Conservation (phyloP, 1,140 invertebrate genomes). For the Popillia japonica region DNA sequence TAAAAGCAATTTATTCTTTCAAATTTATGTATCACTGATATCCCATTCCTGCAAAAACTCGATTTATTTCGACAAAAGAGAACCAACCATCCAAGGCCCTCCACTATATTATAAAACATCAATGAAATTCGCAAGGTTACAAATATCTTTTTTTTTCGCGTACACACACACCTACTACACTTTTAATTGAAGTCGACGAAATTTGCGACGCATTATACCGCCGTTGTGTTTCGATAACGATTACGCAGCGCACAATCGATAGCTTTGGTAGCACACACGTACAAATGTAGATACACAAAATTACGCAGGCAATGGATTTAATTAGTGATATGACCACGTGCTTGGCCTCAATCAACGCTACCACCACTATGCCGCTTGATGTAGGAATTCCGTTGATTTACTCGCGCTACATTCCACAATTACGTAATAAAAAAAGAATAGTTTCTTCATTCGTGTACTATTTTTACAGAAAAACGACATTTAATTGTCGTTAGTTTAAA, state of each 20-base stretch:
- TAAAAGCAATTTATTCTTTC: no score
- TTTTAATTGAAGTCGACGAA: background rate
- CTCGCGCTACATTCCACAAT: background rate
- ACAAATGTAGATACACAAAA: constrained; percentile 5
- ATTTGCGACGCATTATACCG: background rate
- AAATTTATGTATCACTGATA: no score
- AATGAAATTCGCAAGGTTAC: background rate
- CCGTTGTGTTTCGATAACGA: background rate
- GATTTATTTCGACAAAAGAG: constrained; percentile 2
- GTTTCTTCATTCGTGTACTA: background rate
- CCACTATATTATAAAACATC: background rate
- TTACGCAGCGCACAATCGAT: no score
- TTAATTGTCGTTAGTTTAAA: background rate
- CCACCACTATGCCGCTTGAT: background rate
- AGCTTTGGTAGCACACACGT: background rate
- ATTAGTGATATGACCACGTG: constrained; percentile 21
- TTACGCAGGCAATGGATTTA: constrained; percentile 10
- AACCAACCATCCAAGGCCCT: background rate
- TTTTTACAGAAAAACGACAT: background rate
- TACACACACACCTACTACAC: background rate
- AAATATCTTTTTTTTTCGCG: background rate
- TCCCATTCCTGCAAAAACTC: background rate
- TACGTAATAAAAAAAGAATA: background rate
- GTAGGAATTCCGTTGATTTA: constrained; percentile 18
- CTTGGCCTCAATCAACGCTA: constrained; percentile 7